phyloP scores from a whole-genome alignment of 2,888 invertebrate species.

The Lochmaea capreae region DNA sequence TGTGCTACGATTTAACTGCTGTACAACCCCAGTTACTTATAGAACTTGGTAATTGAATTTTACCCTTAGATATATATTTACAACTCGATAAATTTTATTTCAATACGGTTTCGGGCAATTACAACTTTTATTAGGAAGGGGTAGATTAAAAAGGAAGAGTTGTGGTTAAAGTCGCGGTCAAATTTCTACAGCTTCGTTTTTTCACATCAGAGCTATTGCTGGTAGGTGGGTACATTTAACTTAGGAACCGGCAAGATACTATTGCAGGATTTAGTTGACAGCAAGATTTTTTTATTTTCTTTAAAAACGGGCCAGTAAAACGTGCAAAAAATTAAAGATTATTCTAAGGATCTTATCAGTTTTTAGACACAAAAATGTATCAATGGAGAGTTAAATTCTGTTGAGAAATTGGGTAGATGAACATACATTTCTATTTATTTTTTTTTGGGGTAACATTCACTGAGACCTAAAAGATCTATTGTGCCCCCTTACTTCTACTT shows the following conservation, averaged over 20 bases:
- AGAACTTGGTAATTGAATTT: conserved; percentile 65
- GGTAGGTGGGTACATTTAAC: not conserved
- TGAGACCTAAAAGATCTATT: too few species aligned
- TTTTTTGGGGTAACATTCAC: too few species aligned
- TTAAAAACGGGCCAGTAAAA: too few species aligned
- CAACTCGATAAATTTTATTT: conserved; percentile 63
- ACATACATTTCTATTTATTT: too few species aligned
- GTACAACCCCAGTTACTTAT: conserved; percentile 60
- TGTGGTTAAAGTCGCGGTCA: not conserved
- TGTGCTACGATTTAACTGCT: conserved; percentile 57
- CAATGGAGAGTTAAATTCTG: too few species aligned
- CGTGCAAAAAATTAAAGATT: too few species aligned
- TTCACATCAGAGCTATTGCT: not conserved
- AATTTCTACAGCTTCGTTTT: not conserved
- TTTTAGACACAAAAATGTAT: too few species aligned
- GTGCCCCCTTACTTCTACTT: too few species aligned
- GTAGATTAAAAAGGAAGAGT: conserved; percentile 24
- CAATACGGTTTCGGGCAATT: conserved; percentile 54
- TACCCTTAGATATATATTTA: conserved; percentile 63
- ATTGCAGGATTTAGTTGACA: not conserved
- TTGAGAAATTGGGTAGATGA: too few species aligned
- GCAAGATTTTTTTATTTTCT: too few species aligned
- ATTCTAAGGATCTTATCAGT: too few species aligned
- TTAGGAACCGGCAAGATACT: not conserved
- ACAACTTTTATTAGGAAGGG: conserved; percentile 38